phyloP scores from a whole-genome alignment of 2,797 vertebrate genomes.

The Siniperca undulata region DNA sequence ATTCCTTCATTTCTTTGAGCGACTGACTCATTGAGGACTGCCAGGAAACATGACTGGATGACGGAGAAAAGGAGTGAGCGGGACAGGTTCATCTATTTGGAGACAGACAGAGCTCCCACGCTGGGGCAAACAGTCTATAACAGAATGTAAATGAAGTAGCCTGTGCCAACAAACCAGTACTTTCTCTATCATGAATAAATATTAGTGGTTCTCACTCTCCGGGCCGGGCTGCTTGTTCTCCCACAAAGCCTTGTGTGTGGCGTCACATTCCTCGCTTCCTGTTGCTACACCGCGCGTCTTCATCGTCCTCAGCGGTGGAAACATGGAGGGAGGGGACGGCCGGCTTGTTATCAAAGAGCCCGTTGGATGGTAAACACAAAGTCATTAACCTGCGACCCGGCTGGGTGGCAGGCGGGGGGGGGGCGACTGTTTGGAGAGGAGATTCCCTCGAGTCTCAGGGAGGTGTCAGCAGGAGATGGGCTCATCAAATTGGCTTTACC shows the following conservation, averaged over 20 bases:
- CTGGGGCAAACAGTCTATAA: conserved; percentile 85
- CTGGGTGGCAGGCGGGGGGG: conserved; percentile 59
- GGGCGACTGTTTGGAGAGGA: conserved; percentile 73
- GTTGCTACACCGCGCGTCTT: conserved; percentile 75
- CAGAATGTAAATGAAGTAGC: conserved; percentile 87
- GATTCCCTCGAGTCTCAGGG: conserved; percentile 65
- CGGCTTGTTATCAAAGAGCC: conserved; percentile 79
- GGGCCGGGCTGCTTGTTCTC: conserved; percentile 67
- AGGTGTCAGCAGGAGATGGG: conserved; percentile 65
- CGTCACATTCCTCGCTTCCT: conserved; percentile 79
- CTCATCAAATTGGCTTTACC: conserved; percentile 70
- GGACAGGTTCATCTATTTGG: conserved; percentile 83
- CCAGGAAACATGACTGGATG: conserved; percentile 49
- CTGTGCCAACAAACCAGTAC: conserved; percentile 84
- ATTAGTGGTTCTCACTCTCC: conserved; percentile 81
- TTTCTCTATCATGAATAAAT: conserved; percentile 88
- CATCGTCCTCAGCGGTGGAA: conserved; percentile 53
- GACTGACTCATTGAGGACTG: not conserved
- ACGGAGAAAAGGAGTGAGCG: conserved; percentile 69
- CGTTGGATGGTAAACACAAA: conserved; percentile 80
- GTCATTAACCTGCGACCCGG: conserved; percentile 85
- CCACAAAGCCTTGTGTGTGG: conserved; percentile 65
- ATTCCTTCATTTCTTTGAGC: not conserved
- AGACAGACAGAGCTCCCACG: conserved; percentile 77
- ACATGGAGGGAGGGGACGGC: conserved; percentile 38